phyloP scores from a whole-genome alignment of 2,888 invertebrate genomes.

The Ectemnius cavifrons region DNA sequence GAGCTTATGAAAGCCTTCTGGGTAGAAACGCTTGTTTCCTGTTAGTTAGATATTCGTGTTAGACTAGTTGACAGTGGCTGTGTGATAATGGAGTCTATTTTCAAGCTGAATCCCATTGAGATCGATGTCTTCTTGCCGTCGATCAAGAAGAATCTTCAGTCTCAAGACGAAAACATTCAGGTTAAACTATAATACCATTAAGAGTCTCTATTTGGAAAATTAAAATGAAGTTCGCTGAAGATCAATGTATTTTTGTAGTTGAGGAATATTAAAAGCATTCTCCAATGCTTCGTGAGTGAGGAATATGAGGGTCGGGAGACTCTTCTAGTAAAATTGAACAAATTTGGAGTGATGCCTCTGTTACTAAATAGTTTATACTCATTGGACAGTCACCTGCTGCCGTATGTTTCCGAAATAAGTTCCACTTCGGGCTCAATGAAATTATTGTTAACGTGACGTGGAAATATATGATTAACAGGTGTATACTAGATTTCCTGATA shows the following conservation, averaged over 20 bases:
- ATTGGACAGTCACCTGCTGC: conserved; percentile 19
- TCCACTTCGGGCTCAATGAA: no score
- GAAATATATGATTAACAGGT: no score
- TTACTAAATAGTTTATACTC: conserved; percentile 46
- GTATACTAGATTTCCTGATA: no score
- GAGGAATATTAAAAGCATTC: conserved; percentile 24
- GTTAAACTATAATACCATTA: conserved; percentile 22
- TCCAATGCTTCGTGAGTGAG: conserved; percentile 16
- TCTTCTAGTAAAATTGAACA: conserved; percentile 38
- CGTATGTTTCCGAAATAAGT: conserved; percentile 22
- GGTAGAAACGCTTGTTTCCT: neutral
- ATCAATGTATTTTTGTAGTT: conserved; percentile 18
- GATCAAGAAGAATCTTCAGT: conserved; percentile 42
- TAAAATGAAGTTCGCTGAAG: neutral
- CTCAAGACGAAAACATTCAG: conserved; percentile 30
- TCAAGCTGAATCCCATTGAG: conserved; percentile 20
- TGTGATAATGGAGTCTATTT: conserved; percentile 35
- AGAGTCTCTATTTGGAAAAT: neutral
- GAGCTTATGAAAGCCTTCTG: no score
- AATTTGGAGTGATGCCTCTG: conserved; percentile 45
- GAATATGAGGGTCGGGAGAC: neutral
- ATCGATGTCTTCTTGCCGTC: conserved; percentile 30
- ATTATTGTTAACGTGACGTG: no score
- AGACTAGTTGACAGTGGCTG: no score
- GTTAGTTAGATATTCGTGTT: neutral